Evolutionary conservation across 2,888 invertebrate genomes (phyloP).

Genomic region (Drosophila merina): DNA sequence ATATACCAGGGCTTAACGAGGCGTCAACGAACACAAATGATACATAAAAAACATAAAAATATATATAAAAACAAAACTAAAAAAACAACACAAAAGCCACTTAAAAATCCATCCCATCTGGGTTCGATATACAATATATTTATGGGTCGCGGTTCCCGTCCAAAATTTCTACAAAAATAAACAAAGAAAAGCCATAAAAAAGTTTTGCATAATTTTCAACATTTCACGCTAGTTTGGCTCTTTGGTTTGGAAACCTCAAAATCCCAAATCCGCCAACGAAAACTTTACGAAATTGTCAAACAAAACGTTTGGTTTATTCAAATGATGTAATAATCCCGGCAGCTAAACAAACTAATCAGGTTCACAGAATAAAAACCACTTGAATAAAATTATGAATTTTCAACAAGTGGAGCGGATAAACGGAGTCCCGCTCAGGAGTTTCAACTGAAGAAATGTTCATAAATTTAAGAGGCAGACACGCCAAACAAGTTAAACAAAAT

Average conservation of each 20-base stretch:
- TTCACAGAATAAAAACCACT: slow-evolving; percentile 48
- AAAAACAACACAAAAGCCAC: slow-evolving; percentile 18
- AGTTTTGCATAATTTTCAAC: slow-evolving; percentile 71
- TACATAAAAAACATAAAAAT: slow-evolving; percentile 35
- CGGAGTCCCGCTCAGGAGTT: slow-evolving; percentile 11
- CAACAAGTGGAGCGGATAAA: slow-evolving; percentile 40
- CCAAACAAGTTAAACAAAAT: slow-evolving; percentile 58
- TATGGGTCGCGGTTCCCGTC: slow-evolving; percentile 18
- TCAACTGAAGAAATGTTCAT: slow-evolving; percentile 65
- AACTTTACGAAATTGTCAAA: slow-evolving; percentile 73
- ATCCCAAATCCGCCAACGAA: slow-evolving; percentile 71
- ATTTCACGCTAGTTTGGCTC: slow-evolving; percentile 47
- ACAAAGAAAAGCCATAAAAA: slow-evolving; percentile 66
- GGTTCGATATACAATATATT: slow-evolving; percentile 43
- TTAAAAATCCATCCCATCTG: slow-evolving; percentile 31
- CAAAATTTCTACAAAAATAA: slow-evolving; percentile 46
- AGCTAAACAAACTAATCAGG: slow-evolving; percentile 59
- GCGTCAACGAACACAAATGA: slow-evolving; percentile 56
- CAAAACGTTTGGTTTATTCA: slow-evolving; percentile 54
- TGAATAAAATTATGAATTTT: slow-evolving; percentile 55
- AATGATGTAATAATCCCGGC: slow-evolving; percentile 59
- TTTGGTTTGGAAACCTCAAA: slow-evolving; percentile 44
- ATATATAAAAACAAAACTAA: slow-evolving; percentile 16
- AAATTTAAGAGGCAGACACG: slow-evolving; percentile 45
- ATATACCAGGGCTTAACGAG: slow-evolving; percentile 52